Evolutionary conservation across 2,797 vertebrate species (phyloP), one percentile per base, ranked within the genome.

Genomic region (Sciurus carolinensis): DNA sequence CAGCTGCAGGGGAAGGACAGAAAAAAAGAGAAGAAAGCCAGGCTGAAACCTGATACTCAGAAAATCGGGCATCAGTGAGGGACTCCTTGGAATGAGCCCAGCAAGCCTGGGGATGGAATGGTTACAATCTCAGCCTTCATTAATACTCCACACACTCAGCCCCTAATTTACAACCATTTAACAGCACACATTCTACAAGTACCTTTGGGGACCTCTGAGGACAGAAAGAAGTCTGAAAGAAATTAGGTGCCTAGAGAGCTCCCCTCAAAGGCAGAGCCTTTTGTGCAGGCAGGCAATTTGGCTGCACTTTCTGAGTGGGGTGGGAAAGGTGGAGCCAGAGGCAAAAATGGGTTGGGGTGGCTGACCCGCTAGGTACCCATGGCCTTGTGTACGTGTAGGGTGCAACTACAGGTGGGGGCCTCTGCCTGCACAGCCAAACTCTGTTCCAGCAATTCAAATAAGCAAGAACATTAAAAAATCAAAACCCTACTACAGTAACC

Each of bases 141-240:
- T 98, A 98, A 98, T 76, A 97, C 98, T 98, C 97, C 98, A 96
- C 95, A 97, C 95, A 96, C 97, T 97, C 84, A 44, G 89, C 94
- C 64, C 22, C 97, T 98, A 98, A 98, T 98, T 98, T 98, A 98
- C 98, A 98, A 97, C 97, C 97, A 47, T 98, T 98, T 98, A 97
- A 1, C 0, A n/a, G 98, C 97, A 98, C 98, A 98, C 97, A 96
- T 92, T 95, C 97, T 96, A 95, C 97, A 98, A 98, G 98, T 96
- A 98, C 97, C 94, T 97, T 81, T 52, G 59, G 84, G 93, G 92
- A 79, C 87, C 89, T 84, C 87, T 59, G 71, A 86, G 62, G 91
- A 96, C 88, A 87, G 85, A 97, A 91, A 87, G 94, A 89, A 95
- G 80, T 80, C 82, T 36, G 42, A 90, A 83, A 95, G 80, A 91